Base-by-base conservation (phyloP, 2,797 vertebrate species). In the Sebastes aleutianus region DNA sequence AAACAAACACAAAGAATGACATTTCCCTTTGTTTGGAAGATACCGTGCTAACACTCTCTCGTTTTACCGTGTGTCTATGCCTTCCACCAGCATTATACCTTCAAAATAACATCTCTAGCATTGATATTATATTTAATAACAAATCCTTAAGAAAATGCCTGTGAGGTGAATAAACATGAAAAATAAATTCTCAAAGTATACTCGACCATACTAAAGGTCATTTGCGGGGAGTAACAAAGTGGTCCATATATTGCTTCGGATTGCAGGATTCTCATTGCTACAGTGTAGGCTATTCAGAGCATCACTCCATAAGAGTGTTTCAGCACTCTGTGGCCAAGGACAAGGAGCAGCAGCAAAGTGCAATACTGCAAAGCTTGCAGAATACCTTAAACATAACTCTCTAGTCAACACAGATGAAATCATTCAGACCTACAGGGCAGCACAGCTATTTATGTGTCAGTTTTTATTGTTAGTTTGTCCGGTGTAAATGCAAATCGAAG, bases 401-500 rank as follows among this genome's bases (percentile, higher is more conserved):
- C 61, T 56, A 80, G 32, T 73, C 68, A 76, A 76, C 78, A 62
- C 61, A 62, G 61, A 64, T 71, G 27, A 75, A 66, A 29, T 62
- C 39, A 63, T 54, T 80, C 50, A 75, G 70, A 31, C 11, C 39
- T 36, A 31, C 57, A 79, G 53, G 50, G 77, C 43, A 34, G 65
- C 79, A 66, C 18, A 75, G 24, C 64, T 80, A 12, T 85, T 85
- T 59, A 27, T 57, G 39, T 75, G 50, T 62, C 50, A 34, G 13
- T 50, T 31, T 26, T 66, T 59, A 50, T 31, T 84, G 50, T 69
- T 67, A 6, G 16, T 78, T 79, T 80, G 58, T 74, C 66, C 61
- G 22, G 79, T 47, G 27, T 70, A 62, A 84, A 89, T 74, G 39
- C 65, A 87, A 84, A 88, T 69, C 4, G 6, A 80, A 72, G 77